Percentiles rank a stretch among this genome's conserved stretches.
Conservation (phyloP, 2,797 vertebrate genomes). For the Macropodus opercularis region DNA sequence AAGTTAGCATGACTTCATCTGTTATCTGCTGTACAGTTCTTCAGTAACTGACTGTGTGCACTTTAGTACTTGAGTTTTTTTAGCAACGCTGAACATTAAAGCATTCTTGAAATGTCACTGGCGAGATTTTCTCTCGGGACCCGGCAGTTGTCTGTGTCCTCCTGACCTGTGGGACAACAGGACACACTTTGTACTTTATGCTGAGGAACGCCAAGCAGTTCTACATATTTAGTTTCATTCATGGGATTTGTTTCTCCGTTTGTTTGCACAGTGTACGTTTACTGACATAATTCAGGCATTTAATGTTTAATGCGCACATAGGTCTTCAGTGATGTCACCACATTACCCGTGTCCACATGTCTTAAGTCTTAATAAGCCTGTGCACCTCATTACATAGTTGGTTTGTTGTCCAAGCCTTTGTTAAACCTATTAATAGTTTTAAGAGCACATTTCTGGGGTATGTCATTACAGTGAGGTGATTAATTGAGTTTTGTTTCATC, state of each 20-base stretch:
- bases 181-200: background rate
- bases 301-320: conserved; percentile 39
- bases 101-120: background rate
- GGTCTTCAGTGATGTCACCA: conserved; percentile 63
- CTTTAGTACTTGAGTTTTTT: too few relatives aligned
- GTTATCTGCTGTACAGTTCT: background rate
- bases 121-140: background rate
- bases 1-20: background rate
- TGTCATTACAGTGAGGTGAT: conserved; percentile 6
- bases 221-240: background rate
- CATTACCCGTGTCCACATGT: conserved; percentile 65
- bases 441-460: conserved; percentile 19
- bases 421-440: conserved; percentile 34
- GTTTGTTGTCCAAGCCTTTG: conserved; percentile 25
- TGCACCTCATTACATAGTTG: conserved; percentile 28
- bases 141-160: background rate
- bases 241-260: background rate
- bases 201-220: background rate
- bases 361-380: conserved; percentile 37
- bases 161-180: background rate
- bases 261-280: conserved; percentile 10
- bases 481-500: conserved; percentile 1
- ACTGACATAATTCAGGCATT: conserved; percentile 25
- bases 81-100: too few relatives aligned
- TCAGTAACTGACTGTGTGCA: background rate